phyloP scores from a whole-genome alignment of 92 coral and sea anemone species.

The Diadumene lineata region DNA sequence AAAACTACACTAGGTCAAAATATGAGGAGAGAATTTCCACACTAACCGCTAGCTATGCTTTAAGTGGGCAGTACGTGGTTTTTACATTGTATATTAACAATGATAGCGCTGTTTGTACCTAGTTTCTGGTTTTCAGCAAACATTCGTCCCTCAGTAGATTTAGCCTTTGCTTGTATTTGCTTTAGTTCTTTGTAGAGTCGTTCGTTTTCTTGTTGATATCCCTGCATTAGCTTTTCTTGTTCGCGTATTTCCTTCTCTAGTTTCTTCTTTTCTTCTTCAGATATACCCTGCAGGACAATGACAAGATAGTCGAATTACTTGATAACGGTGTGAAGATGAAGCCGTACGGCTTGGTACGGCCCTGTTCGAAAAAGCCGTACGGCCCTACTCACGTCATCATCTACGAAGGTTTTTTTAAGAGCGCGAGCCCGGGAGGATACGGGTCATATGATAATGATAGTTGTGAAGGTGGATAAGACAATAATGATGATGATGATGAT shows the following conservation, averaged over 20 bases:
- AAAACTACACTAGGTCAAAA: too few species aligned
- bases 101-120: too few species aligned
- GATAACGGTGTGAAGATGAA: too few species aligned
- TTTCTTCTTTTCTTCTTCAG: conserved; percentile 80
- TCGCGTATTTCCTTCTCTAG: conserved; percentile 92
- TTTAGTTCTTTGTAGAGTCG: conserved; percentile 87
- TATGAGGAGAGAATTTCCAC: too few species aligned
- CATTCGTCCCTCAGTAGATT: conserved; percentile 84
- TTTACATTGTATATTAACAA: too few species aligned
- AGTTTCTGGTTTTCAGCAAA: conserved; percentile 95
- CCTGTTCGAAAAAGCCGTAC: too few species aligned
- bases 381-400: too few species aligned
- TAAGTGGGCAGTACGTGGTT: too few species aligned
- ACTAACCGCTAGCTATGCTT: too few species aligned
- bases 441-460: neutral
- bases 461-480: neutral
- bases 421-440: too few species aligned
- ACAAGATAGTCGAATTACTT: neutral
- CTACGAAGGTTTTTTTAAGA: too few species aligned
- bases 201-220: conserved; percentile 96
- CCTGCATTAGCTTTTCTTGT: conserved; percentile 84
- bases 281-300: conserved; percentile 55
- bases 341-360: too few species aligned
- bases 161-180: conserved; percentile 83
- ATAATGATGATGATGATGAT: neutral